Conservation (phyloP, 1,140 invertebrate genomes). For the Lethocerus indicus region DNA sequence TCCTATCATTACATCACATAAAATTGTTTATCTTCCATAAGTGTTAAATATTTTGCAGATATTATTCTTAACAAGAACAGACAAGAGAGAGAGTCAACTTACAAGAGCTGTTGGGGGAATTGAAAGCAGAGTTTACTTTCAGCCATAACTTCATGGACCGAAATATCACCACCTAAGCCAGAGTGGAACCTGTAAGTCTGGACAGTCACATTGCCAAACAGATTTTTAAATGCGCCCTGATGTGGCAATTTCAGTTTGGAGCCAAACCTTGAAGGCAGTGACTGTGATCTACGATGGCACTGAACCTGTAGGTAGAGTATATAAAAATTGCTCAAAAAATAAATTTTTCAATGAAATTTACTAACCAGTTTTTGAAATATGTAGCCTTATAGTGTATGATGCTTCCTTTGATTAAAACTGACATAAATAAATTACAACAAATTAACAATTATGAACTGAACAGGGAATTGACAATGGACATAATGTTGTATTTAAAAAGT, state of each 20-base stretch:
- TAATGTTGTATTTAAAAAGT: no score
- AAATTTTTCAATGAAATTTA: no score
- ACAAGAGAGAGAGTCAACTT: conserved; percentile 24
- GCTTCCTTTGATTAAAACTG: no score
- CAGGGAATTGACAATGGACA: no score
- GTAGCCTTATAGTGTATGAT: no score
- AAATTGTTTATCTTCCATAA: not conserved
- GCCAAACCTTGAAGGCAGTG: conserved; percentile 60
- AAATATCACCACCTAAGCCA: conserved; percentile 74
- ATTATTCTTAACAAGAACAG: not conserved
- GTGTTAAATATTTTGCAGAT: not conserved
- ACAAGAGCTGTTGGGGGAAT: conserved; percentile 79
- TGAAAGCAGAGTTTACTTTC: conserved; percentile 73
- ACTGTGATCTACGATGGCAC: conserved; percentile 67
- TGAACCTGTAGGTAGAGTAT: conserved; percentile 26
- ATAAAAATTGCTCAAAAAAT: no score
- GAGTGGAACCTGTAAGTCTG: conserved; percentile 85
- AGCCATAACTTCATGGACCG: conserved; percentile 84
- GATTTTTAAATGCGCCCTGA: conserved; percentile 48
- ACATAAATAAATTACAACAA: no score
- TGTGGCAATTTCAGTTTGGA: conserved; percentile 64
- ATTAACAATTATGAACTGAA: no score
- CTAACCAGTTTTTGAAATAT: no score
- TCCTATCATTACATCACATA: conserved; percentile 31
- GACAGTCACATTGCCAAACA: conserved; percentile 59